Evolutionary conservation across 2,797 vertebrate genomes (phyloP).

Genomic region (Limnodromus scolopaceus): DNA sequence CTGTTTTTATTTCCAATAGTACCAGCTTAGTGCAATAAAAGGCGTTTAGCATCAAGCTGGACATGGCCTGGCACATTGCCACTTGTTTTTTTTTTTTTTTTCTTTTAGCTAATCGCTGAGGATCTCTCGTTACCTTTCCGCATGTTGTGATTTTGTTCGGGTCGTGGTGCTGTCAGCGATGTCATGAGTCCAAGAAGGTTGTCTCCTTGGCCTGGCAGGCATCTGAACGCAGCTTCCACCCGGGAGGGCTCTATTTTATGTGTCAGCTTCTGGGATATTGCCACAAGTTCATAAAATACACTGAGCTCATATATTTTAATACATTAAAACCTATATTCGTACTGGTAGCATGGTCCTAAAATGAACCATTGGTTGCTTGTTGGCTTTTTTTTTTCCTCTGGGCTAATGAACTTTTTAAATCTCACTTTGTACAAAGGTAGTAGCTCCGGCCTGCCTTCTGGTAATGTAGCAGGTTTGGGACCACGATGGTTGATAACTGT

Average conservation of each 20-base stretch:
- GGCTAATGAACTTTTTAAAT: background rate
- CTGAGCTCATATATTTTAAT: constrained; percentile 19
- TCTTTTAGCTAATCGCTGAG: constrained; percentile 36
- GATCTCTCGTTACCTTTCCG: constrained; percentile 74
- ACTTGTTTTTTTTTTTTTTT: background rate
- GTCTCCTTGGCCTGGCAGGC: constrained; percentile 13
- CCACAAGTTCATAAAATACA: constrained; percentile 53
- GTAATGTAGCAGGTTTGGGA: background rate
- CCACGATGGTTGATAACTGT: background rate
- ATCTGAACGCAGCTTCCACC: constrained; percentile 20
- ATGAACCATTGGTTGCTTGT: background rate
- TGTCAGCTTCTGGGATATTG: constrained; percentile 37
- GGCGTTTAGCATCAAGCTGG: constrained; percentile 81
- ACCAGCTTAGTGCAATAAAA: constrained; percentile 76
- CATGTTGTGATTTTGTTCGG: constrained; percentile 70
- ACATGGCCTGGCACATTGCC: constrained; percentile 79
- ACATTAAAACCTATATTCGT: background rate
- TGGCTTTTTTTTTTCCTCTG: background rate
- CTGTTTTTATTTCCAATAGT: constrained; percentile 64
- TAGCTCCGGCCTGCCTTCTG: background rate
- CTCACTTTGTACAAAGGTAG: background rate
- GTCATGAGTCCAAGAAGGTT: constrained; percentile 16
- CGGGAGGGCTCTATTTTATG: constrained; percentile 3
- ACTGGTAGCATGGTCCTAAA: constrained; percentile 18
- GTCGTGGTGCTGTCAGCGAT: constrained; percentile 50